Evolutionary conservation across 2,113 vertebrate genomes (phyloP), one percentile per base, ranked within the genome.

Genomic region (Alaudala cheleensis): DNA sequence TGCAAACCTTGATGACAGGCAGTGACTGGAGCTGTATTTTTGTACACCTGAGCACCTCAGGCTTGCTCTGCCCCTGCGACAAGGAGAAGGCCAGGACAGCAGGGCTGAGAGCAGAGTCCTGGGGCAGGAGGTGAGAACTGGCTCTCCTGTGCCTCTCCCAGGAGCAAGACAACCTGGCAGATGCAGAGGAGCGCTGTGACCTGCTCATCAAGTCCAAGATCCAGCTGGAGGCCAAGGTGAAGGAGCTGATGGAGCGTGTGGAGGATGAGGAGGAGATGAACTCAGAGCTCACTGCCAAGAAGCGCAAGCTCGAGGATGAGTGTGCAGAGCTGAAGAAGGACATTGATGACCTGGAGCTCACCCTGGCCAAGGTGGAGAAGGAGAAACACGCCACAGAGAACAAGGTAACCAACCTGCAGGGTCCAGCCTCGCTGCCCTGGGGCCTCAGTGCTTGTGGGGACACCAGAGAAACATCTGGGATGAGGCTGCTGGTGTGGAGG

Each of bases 361-460:
- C 99, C 0, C 96, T 99, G 97, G 98, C 99, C 95, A 99, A 99
- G 95, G 98, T 99, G 79, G 99, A 99, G 97, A 99, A 99, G 90
- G 99, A 99, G 96, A 99, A 99, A 91, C 99, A 99, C 11, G 99
- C 99, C 96, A 99, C 98, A 0, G 99, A 99, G 97, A 99, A 99
- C 96, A 99, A 99, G 99, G 99, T 99, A 64, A 86, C 20, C 6
- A 1, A 22, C 16, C 51, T 86, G 76, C 42, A 58, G 86, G 15
- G 7, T 11, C 24, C 62, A 78, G 26, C 64, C 50, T 54, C 6
- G 0, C 22, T 91, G 57, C 24, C 47, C 44, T 23, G 34, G 29
- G 44, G 10, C 49, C 28, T 57, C 51, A 13, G 37, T 54, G 60
- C 39, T 53, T 42, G 18, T 61, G 82, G 39, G 31, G 28, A 12